Base-by-base conservation (phyloP, 1,140 invertebrate genomes). In the Agraylea sexmaculata region DNA sequence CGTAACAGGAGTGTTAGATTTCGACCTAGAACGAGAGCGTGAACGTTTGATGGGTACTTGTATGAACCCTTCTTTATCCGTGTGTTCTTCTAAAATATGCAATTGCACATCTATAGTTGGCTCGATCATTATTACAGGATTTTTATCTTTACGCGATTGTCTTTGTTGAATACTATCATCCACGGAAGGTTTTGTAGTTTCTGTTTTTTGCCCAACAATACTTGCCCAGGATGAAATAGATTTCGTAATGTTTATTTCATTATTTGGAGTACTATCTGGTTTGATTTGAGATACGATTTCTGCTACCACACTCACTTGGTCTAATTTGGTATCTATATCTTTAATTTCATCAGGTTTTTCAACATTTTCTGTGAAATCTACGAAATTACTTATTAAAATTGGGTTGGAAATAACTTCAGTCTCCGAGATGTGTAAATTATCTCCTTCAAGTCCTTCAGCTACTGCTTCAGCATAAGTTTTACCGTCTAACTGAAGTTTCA, bases 401-500 rank as follows among this genome's bases (percentile, higher is more conserved):
- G 28, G 11, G 15, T 12, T 11, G 15, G n/a, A n/a, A n/a, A n/a
- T n/a, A n/a, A n/a, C n/a, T n/a, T n/a, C n/a, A n/a, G n/a, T n/a
- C n/a, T n/a, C n/a, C n/a, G n/a, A n/a, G n/a, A n/a, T n/a, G n/a
- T n/a, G n/a, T n/a, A n/a, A n/a, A 25, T 25, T 25, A 25, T 25
- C n/a, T 25, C 23, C 33, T 30, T 30, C 39, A 8, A 40, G 42
- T 2, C 59, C 62, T 50, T 64, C 65, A 13, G 70, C 67, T 10
- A 74, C 59, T 10, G 75, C 65, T 56, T 70, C 65, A 22, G 72
- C 73, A 42, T 75, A 75, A 4, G 74, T 74, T 59, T 74, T 75
- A 2, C 65, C 66, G 21, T 66, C 64, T 16, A 70, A 59, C 38
- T 53, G 45, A 30, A 60, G 38, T 46, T 62, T 64, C 6, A 42